Base-by-base conservation (phyloP, 1,140 invertebrate species). In the Lasioglossum albipes region DNA sequence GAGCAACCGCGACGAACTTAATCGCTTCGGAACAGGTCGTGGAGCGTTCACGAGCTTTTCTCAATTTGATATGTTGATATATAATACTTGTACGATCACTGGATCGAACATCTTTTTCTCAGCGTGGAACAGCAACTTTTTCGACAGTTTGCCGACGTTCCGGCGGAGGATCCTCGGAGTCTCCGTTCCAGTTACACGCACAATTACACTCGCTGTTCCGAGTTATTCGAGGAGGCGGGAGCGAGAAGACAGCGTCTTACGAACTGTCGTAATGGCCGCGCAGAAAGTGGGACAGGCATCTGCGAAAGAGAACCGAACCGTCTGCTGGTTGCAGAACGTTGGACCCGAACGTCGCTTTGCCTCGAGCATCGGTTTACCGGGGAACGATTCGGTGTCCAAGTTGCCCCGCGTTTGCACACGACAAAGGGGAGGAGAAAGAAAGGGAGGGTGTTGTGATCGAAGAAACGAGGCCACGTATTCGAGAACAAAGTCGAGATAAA, bases 201-300 rank as follows among this genome's bases (percentile, higher is more conserved):
- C 31, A 27, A 18, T 20, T 31, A 31, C 62, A 13, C 31, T 36
- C 31, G 2, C 61, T 31, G 16, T 64, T 64, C 61, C 4, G 13
- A 45, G 5, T 45, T 45, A 10, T 45, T 45, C 45, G 45, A 22
- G 9, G 12, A 7, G 49, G 20, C 27, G 42, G n/a, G 9, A 3
- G 10, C 27, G 22, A 20, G 2, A 0, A 2, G 10, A 9, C 18
- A 2, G 12, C 42, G 52, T 54, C 52, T 54, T 18, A 12, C 18
- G 42, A 65, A 36, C 45, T 20, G 27, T 12, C 22, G 13, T 52
- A 75, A 75, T 49, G 22, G 22, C n/a, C 61, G 61, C 22, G 1
- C 66, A 2, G 42, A 75, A 75, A 65, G 61, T 75, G 45, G 61
- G 10, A 36, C 72, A 27, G 65, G 20, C 42, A 65, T 31, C 22